Evolutionary conservation across 2,113 vertebrate genomes (phyloP).

Genomic region (Brachyhypopomus gauderio): DNA sequence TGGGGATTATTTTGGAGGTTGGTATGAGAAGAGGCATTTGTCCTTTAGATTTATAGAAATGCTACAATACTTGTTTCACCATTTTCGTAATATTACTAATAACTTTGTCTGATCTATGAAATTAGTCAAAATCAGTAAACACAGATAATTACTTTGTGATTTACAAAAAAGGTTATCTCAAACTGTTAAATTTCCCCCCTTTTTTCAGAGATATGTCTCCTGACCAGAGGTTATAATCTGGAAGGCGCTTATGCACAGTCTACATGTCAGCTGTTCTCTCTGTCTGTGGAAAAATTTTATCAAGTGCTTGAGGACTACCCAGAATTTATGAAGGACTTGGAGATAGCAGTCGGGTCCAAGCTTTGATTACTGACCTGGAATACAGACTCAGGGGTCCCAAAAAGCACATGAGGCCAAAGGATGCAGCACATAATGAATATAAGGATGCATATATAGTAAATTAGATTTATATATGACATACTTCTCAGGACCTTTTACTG

Average conservation of each 20-base stretch:
- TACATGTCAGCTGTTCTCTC: slow-evolving; percentile 70
- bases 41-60: background rate
- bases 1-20: slow-evolving; percentile 54
- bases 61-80: no score
- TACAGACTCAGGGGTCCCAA: background rate
- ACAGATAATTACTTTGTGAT: background rate
- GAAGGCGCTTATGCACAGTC: slow-evolving; percentile 64
- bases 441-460: background rate
- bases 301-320: slow-evolving; percentile 63
- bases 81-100: background rate
- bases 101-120: background rate
- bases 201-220: slow-evolving; percentile 63
- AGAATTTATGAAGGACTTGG: slow-evolving; percentile 65
- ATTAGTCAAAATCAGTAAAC: background rate
- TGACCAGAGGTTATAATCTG: slow-evolving; percentile 71
- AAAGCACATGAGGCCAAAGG: background rate
- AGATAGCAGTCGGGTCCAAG: slow-evolving; percentile 56
- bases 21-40: background rate
- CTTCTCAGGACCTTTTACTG: background rate
- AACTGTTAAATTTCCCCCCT: background rate
- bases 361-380: background rate
- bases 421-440: background rate
- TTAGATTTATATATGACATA: background rate
- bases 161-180: background rate
- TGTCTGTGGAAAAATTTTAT: slow-evolving; percentile 65